phyloP scores from a whole-genome alignment of 2,113 vertebrate species.

The Crotalus horridus region DNA sequence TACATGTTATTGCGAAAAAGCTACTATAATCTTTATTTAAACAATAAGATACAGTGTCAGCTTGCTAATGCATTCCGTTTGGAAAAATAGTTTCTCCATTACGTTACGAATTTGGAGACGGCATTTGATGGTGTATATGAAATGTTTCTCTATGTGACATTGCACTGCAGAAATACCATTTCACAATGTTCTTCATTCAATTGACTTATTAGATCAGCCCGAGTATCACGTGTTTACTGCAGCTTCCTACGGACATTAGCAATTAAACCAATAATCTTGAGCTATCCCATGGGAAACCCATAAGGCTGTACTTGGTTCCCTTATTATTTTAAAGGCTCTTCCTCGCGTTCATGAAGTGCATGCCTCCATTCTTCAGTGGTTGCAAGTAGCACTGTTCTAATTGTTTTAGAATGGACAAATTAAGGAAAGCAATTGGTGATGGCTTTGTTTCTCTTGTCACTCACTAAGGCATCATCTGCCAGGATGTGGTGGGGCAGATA shows the following conservation, averaged over 20 bases:
- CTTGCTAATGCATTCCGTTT: slow-evolving; percentile 12
- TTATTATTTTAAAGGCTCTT: background rate
- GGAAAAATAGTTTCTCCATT: background rate
- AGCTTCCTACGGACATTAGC: background rate
- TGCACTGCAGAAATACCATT: slow-evolving; percentile 19
- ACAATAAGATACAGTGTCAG: background rate
- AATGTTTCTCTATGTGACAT: slow-evolving; percentile 6
- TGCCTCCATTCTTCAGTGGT: background rate
- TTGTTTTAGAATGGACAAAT: background rate
- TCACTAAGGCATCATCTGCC: background rate
- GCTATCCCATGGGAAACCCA: background rate
- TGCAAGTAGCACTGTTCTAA: background rate
- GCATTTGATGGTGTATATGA: slow-evolving; percentile 3
- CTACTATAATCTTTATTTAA: slow-evolving; percentile 2
- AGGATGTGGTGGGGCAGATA: background rate
- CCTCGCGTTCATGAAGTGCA: background rate
- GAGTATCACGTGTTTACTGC: background rate
- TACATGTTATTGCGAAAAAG: background rate
- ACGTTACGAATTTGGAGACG: background rate
- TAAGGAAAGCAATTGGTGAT: background rate
- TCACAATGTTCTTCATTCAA: slow-evolving; percentile 18
- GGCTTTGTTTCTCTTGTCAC: background rate
- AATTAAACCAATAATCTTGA: background rate
- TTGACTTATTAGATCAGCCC: background rate
- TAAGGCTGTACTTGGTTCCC: background rate